Evolutionary conservation across 1,140 invertebrate species (phyloP), one percentile per base, ranked within the genome.

Genomic region (Drosophila suzukii): DNA sequence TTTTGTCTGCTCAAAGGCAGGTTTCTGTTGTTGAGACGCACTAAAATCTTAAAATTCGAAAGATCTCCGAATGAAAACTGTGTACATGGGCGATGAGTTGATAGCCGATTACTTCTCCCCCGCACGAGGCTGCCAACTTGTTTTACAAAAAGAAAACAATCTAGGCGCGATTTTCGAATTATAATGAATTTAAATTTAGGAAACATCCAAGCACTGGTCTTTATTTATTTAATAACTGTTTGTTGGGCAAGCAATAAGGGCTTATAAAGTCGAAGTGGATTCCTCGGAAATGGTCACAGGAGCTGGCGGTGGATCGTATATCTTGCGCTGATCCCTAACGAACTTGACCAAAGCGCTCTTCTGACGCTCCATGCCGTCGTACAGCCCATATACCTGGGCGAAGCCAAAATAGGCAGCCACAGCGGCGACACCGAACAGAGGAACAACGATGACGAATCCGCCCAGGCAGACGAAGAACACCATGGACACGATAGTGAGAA

Each of bases 391-490:
- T 0, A 91, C 58, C 8, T 91, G 83, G 6, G 81, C 30, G 4
- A 92, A 81, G 4, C 89, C 91, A 44, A 92, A 91, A 55, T 91
- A 91, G 1, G 78, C 83, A 34, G 77, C 59, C 8, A 89, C 46
- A 12, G 70, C 68, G 24, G 81, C 60, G 13, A 70, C 47, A n/a
- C 62, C 77, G 17, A 92, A 78, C 4, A 91, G 17, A 0, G 80
- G 36, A 17, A 89, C 49, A 3, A 86, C 58, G 6, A 92, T 49
- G 2, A 56, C 50, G 20, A 92, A 56, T 4, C 81, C 73, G n/a
- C 78, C 90, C 3, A 92, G 55, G 12, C 85, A 91, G 12, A 73
- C 89, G 27, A 88, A 61, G 13, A 92, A 72, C 36, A 92, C 67
- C 65, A 90, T 78, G 12, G 91, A 61, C 0, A 88, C 66, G 27